Evolutionary conservation across 2,797 vertebrate species (phyloP).

Genomic region (Tadarida brasiliensis): DNA sequence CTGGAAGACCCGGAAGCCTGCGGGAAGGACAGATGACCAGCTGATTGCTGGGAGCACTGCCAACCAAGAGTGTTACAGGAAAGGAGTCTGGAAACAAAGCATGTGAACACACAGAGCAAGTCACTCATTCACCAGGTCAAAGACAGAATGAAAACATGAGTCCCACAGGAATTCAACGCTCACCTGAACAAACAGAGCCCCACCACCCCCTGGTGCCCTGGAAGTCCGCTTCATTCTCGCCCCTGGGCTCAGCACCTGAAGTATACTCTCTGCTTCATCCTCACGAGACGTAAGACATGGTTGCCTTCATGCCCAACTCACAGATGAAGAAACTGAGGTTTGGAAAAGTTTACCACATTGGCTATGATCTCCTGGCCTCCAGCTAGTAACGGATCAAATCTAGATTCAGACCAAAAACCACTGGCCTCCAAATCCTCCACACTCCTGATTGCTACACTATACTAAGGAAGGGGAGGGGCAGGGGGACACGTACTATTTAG

Average conservation of each 20-base stretch:
- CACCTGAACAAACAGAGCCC: background rate
- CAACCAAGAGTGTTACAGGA: background rate
- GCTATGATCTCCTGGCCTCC: background rate
- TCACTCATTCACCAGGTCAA: background rate
- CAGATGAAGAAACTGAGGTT: background rate
- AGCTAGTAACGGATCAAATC: background rate
- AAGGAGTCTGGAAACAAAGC: background rate
- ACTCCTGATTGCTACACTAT: background rate
- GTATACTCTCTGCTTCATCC: fast-evolving
- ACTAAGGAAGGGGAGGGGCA: background rate
- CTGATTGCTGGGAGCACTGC: too few species aligned
- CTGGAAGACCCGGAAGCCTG: background rate
- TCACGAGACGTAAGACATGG: background rate
- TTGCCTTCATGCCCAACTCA: background rate
- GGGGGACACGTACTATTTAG: background rate
- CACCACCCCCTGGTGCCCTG: fast-evolving
- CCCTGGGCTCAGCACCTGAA: background rate
- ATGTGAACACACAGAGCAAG: background rate
- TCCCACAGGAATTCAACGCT: background rate
- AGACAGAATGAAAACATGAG: background rate
- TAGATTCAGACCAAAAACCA: background rate
- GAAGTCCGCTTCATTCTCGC: background rate
- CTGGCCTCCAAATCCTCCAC: background rate
- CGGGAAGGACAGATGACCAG: background rate
- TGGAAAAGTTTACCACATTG: background rate